Conservation (phyloP, 2,113 vertebrate genomes). For the Coreoperca whiteheadi region DNA sequence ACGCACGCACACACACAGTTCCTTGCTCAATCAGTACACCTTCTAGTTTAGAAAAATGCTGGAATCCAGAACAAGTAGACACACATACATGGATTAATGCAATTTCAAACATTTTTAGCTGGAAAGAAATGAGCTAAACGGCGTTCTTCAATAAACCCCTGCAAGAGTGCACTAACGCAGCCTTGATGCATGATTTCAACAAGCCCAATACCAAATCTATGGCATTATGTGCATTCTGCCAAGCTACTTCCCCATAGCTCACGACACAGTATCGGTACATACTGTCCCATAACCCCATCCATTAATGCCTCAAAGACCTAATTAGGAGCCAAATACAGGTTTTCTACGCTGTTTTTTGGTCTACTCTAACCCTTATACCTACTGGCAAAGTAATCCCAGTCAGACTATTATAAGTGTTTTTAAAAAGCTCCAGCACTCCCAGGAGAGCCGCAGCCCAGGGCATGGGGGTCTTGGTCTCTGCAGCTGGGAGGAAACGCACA, state of each 20-base stretch:
- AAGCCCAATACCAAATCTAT: slow-evolving; percentile 34
- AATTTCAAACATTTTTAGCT: background rate
- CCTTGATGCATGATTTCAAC: slow-evolving; percentile 34
- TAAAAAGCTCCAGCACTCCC: slow-evolving; percentile 73
- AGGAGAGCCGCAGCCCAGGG: slow-evolving; percentile 67
- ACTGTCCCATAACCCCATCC: slow-evolving; percentile 39
- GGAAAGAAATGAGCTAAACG: background rate
- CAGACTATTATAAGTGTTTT: slow-evolving; percentile 70
- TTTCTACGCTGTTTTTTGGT: slow-evolving; percentile 52
- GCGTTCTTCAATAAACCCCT: background rate
- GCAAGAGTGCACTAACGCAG: background rate
- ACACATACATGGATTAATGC: background rate
- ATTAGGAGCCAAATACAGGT: slow-evolving; percentile 59
- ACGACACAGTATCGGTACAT: slow-evolving; percentile 29
- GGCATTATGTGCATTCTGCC: slow-evolving; percentile 52
- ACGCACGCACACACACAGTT: background rate
- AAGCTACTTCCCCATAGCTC: slow-evolving; percentile 39
- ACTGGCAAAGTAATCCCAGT: slow-evolving; percentile 58
- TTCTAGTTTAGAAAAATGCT: background rate
- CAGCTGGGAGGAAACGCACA: slow-evolving; percentile 81
- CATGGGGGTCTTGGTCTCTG: slow-evolving; percentile 71
- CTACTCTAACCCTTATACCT: slow-evolving; percentile 56
- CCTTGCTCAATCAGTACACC: slow-evolving; percentile 4
- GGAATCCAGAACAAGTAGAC: background rate
- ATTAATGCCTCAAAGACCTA: slow-evolving; percentile 64